Evolutionary conservation across 2,888 invertebrate genomes (phyloP), one percentile per base, ranked within the genome.

Genomic region (Pachycephus smyrnensis): DNA sequence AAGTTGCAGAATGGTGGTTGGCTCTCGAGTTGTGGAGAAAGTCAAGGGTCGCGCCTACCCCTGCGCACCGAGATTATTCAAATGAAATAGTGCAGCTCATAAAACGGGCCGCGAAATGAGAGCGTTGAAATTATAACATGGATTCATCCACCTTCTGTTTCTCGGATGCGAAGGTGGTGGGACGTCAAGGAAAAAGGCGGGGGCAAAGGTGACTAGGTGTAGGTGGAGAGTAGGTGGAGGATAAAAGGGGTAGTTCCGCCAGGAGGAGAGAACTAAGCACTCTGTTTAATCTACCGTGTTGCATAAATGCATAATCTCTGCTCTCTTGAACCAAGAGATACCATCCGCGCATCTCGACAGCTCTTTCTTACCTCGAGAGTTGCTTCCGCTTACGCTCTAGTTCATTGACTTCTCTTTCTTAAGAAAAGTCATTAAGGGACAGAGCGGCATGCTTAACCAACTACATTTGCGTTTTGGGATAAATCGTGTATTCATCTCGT

Each of bases 271-370:
- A 79, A 80, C 79, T 80, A 84, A 86, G 86, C 82, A 84, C 85
- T 86, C 83, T 81, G 85, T 83, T 88, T 86, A 88, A 88, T 88
- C 84, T 86, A 87, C 83, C 85, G 83, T 84, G 85, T 86, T 86
- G 86, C 87, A 87, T 88, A 88, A 88, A 88, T 88, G 85, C 86
- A 88, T 88, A 88, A 88, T 86, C 84, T 82, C 79, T 81, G 77
- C 79, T 76, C 75, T 78, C 78, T 76, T 76, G 76, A 78, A 78
- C 73, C 79, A 76, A 77, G 77, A 74, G 80, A 81, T 81, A 79
- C 73, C 78, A 30, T 75, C 33, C 31, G 73, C 77, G 80, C 76
- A 76, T 73, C 76, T 36, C 15, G 73, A n/a, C 73, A 68, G 68
- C 68, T 73, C 77, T 77, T 79, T 79, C 76, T 77, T 73, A 77